Evolutionary conservation across 35 echinoderm and acorn worm genomes (phyloP).

Genomic region (Heliocidaris erythrogramma): DNA sequence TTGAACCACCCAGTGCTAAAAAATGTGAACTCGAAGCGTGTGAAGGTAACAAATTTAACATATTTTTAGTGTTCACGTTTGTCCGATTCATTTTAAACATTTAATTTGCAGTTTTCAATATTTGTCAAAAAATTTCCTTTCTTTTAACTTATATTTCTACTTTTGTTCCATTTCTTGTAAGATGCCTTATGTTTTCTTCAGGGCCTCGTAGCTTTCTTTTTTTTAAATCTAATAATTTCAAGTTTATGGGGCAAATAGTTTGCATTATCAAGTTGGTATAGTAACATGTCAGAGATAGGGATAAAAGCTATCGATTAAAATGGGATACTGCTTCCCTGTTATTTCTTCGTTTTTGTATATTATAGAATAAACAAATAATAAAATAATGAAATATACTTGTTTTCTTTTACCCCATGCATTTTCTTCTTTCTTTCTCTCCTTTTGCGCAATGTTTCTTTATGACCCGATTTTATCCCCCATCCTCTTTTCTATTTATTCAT

Average conservation of each 20-base stretch:
- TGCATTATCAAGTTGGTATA: neutral
- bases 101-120: neutral
- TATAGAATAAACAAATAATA: no score
- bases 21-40: neutral
- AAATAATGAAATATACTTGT: no score
- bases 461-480: no score
- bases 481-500: no score
- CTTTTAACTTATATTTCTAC: neutral
- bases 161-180: neutral
- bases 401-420: no score
- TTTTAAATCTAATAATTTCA: no score
- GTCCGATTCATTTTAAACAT: neutral
- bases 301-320: neutral
- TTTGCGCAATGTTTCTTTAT: no score
- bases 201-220: no score
- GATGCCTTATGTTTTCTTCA: no score
- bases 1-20: constrained; percentile 29
- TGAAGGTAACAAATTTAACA: neutral
- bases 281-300: neutral
- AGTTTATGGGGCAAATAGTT: neutral
- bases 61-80: neutral
- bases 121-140: neutral
- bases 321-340: no score
- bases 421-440: no score
- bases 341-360: no score